Evolutionary conservation across 2,797 vertebrate genomes (phyloP).

Genomic region (Neostethus bicornis): DNA sequence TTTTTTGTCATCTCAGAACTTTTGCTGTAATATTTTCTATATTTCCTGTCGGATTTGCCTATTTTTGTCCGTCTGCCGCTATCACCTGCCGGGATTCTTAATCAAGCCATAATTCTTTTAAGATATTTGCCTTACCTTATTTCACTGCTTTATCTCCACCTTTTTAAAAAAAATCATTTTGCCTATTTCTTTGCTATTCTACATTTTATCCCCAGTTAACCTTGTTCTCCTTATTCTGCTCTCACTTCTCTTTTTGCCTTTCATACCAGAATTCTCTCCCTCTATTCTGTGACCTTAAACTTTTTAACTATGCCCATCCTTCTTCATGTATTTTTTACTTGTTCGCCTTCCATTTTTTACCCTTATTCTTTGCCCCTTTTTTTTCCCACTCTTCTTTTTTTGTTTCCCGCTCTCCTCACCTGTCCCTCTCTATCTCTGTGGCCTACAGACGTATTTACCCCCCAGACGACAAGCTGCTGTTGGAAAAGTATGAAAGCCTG

Average conservation of each 20-base stretch:
- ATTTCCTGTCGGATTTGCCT: conserved; percentile 18
- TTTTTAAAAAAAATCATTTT: conserved; percentile 14
- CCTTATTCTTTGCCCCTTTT: conserved; percentile 26
- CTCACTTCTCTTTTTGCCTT: conserved; percentile 35
- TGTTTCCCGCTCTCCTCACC: conserved; percentile 46
- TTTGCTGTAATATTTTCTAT: conserved; percentile 38
- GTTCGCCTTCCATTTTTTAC: conserved; percentile 39
- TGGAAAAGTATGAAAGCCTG: conserved; percentile 98
- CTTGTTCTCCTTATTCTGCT: conserved; percentile 12
- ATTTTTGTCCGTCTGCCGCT: conserved; percentile 20
- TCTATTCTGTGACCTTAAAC: conserved; percentile 17
- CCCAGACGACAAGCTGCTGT: conserved; percentile 96
- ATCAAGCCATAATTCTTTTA: conserved; percentile 23
- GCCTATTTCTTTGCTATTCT: not conserved
- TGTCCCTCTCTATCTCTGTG: conserved; percentile 58
- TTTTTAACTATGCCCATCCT: conserved; percentile 14
- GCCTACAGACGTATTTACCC: conserved; percentile 94
- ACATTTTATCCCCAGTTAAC: conserved; percentile 19
- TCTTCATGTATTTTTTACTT: conserved; percentile 30
- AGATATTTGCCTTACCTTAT: not conserved
- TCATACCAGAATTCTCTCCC: conserved; percentile 19
- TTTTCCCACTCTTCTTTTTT: conserved; percentile 41
- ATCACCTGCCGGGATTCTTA: conserved; percentile 41
- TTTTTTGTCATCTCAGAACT: conserved; percentile 29
- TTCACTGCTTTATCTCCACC: conserved; percentile 21